These are phyloP conservation scores for Tetragnatha versicolor DNA, from an alignment of 1,140 invertebrate genomes.

Conservation along the genomic window DNA sequence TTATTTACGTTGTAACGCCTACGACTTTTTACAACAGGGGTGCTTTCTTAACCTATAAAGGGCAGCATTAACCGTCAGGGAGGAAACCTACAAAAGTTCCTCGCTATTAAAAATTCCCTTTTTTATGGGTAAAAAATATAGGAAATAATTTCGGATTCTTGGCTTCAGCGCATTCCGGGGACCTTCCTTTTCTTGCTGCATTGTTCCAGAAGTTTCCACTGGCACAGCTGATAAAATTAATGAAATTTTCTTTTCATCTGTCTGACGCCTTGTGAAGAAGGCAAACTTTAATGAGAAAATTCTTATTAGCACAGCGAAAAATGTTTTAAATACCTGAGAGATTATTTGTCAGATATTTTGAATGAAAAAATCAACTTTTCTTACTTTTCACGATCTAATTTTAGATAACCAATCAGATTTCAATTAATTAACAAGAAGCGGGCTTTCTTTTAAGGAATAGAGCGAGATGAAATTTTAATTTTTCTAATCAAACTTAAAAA, in stretches of 20 bases:
- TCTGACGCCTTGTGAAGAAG: not conserved
- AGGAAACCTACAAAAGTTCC: not conserved
- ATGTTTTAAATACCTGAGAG: constrained; percentile 23
- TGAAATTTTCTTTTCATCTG: constrained; percentile 14
- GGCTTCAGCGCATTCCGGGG: not conserved
- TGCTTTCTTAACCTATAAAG: constrained; percentile 9
- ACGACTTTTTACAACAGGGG: constrained; percentile 9
- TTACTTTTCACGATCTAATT: not conserved
- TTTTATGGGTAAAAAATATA: constrained; percentile 2
- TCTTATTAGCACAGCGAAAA: constrained; percentile 15
- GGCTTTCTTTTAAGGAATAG: not conserved
- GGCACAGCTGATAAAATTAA: constrained; percentile 13
- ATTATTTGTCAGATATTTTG: constrained; percentile 7
- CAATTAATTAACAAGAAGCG: constrained; percentile 12
- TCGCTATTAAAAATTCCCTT: constrained; percentile 22
- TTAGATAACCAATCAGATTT: constrained; percentile 21
- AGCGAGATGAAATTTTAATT: no score
- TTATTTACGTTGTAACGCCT: constrained; percentile 7
- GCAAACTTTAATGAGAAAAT: constrained; percentile 35
- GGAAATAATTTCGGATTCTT: constrained; percentile 2
- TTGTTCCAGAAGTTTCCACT: constrained; percentile 4
- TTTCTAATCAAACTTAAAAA: no score
- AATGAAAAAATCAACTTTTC: not conserved
- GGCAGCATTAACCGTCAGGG: not conserved
- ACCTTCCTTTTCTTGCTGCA: not conserved